A percentile compares a stretch with the other conserved stretches of the same genome.
Conservation (phyloP, 92 coral and sea anemone genomes). For the Parazoanthus swiftii region DNA sequence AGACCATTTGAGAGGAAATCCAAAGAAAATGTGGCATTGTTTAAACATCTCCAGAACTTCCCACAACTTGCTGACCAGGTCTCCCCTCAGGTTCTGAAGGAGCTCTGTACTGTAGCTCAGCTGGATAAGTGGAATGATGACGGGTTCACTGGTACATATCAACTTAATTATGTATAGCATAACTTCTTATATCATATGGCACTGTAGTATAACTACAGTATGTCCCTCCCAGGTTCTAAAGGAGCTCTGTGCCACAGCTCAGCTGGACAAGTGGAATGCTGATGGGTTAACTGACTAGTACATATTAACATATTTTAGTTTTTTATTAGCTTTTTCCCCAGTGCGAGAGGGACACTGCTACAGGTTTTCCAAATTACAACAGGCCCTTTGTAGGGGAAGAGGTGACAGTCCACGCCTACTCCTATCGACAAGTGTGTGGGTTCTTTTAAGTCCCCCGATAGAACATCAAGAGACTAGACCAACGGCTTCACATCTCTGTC, state of each 20-base stretch:
- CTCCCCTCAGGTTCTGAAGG: constrained; percentile 66
- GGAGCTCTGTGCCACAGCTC: too few relatives aligned
- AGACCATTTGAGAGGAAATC: constrained; percentile 96
- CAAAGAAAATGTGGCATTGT: constrained; percentile 80
- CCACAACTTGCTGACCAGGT: constrained; percentile 74
- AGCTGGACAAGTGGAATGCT: constrained; percentile 33
- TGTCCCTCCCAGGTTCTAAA: not conserved
- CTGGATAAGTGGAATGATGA: constrained; percentile 86
- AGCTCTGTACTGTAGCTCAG: constrained; percentile 83
- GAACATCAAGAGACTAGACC: too few relatives aligned
- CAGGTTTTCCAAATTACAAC: too few relatives aligned
- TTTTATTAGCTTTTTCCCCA: too few relatives aligned
- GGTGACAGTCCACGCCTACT: too few relatives aligned
- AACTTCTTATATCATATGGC: not conserved
- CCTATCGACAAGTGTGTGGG: too few relatives aligned
- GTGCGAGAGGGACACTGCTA: too few relatives aligned
- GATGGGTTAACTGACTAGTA: constrained; percentile 75
- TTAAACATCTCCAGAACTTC: constrained; percentile 78
- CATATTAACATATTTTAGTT: not conserved
- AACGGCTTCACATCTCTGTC: too few relatives aligned
- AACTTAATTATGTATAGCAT: not conserved
- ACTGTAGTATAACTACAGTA: not conserved
- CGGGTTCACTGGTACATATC: constrained; percentile 74
- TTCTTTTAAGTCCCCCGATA: too few relatives aligned
- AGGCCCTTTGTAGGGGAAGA: too few relatives aligned